Conservation (phyloP, 2,888 invertebrate genomes). For the Rhagonycha lutea region DNA sequence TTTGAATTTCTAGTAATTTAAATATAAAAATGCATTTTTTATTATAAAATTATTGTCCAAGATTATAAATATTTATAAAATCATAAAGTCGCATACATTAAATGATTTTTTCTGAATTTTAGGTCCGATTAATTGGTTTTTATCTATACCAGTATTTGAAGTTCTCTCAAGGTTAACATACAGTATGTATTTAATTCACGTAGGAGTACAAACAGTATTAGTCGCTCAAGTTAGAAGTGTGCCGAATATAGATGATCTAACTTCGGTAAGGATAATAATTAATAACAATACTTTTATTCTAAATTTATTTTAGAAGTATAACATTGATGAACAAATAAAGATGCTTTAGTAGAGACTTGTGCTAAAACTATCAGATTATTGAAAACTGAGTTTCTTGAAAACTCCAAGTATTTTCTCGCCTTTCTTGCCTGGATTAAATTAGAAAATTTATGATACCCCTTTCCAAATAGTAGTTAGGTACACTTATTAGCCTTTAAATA, state of each 20-base stretch:
- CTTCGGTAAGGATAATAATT: not conserved
- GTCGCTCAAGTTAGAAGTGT: slow-evolving; percentile 30
- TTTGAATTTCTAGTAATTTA: no score
- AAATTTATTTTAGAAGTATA: no score
- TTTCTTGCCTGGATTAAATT: no score
- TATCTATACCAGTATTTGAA: slow-evolving; percentile 56
- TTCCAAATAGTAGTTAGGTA: no score
- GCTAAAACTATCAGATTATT: no score
- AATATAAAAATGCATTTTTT: not conserved
- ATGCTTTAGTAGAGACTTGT: no score
- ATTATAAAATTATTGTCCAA: not conserved
- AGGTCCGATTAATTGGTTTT: slow-evolving; percentile 59
- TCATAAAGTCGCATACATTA: not conserved
- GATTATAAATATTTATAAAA: not conserved
- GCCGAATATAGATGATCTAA: not conserved
- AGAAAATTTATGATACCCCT: no score
- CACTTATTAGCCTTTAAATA: no score
- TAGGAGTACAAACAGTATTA: slow-evolving; percentile 44
- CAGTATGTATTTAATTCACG: slow-evolving; percentile 57
- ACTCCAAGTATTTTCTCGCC: no score
- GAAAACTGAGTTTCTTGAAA: no score
- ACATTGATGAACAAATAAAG: no score
- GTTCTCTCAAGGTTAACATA: slow-evolving; percentile 58
- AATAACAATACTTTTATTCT: no score
- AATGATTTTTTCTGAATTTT: slow-evolving; percentile 21